Evolutionary conservation across 2,113 vertebrate species (phyloP), one percentile per base, ranked within the genome.

Genomic region (Nothoprocta perdicaria): DNA sequence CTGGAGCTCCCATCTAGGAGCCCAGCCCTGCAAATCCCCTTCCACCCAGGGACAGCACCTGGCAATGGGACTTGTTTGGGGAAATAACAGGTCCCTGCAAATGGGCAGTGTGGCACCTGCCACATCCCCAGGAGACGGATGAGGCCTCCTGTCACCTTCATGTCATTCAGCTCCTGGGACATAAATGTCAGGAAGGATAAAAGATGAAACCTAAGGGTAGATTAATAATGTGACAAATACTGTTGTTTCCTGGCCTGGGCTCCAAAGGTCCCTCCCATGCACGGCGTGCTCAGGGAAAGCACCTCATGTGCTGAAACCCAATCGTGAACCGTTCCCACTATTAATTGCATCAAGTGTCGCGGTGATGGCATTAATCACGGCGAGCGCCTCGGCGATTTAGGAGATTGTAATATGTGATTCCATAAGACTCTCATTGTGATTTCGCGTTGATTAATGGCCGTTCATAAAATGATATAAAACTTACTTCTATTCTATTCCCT

Each of bases 401-500:
- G 92, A 73, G 92, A 89, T 57, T 83, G 93, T 89, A 87, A 92
- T 83, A 83, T 92, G 86, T 83, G 81, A 89, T 94, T 94, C 93
- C 86, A 46, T 90, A 92, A 94, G 95, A 80, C 79, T 93, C 84
- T 92, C 94, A 75, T 61, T 92, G 93, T 94, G 93, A 96, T 95
- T 83, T 93, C 92, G 40, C 94, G 52, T 94, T 96, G 95, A 95
- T 96, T 94, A 93, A 96, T 96, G 66, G 12, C 82, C 1, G 1
- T 89, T 89, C 95, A 93, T 95, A 95, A 95, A 95, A 95, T 90
- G 93, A 77, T 80, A 95, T 93, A 95, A 95, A 94, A 93, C 94
- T 94, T 87, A 85, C 79, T 84, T 79, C 86, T 96, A 26, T 46
- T 23, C 57, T 77, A 52, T 92, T 82, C 82, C 89, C 91, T 73